Evolutionary conservation across 2,888 invertebrate species (phyloP), one percentile per base, ranked within the genome.

Genomic region (Subacronicta megacephala): DNA sequence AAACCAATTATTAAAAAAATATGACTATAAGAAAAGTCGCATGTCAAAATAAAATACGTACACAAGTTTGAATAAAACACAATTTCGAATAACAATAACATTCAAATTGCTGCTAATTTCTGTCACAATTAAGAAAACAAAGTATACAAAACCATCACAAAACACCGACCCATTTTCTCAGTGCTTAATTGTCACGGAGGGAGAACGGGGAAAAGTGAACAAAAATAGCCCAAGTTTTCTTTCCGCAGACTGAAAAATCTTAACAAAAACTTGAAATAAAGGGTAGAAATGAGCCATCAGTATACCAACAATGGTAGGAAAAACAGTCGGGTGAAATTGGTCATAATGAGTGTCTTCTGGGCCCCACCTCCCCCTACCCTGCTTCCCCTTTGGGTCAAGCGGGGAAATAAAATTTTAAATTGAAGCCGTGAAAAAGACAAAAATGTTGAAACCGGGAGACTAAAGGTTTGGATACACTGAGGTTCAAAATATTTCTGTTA

Each of bases 321-420:
- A 88, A 87, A 74, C 88, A 85, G 86, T 80, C 87, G 85, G 85
- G 87, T 85, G 87, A 90, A 93, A 93, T 93, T 93, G 92, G 92
- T 93, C 90, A 92, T 93, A 93, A 93, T 93, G 92, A 92, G 90
- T 85, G 82, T 84, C 87, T 84, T 84, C 83, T 78, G 65, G 79
- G 78, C 80, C 78, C 79, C 72, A 75, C 71, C 50, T 65, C 72
- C 57, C 65, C 78, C 46, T n/a, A 44, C 71, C 66, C 80, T 57
- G 12, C 75, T 73, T 77, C 80, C 85, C 87, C 87, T 85, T 85
- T 86, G 87, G 93, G 92, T 91, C 90, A 92, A 92, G 86, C 85
- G 85, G 80, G 81, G 88, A 86, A 90, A 89, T 90, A 88, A 90
- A 92, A 90, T 90, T 92, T 90, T 90, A 91, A 92, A 92, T 92